Conservation (phyloP, 2,888 invertebrate genomes). For the Eristalis intricaria region DNA sequence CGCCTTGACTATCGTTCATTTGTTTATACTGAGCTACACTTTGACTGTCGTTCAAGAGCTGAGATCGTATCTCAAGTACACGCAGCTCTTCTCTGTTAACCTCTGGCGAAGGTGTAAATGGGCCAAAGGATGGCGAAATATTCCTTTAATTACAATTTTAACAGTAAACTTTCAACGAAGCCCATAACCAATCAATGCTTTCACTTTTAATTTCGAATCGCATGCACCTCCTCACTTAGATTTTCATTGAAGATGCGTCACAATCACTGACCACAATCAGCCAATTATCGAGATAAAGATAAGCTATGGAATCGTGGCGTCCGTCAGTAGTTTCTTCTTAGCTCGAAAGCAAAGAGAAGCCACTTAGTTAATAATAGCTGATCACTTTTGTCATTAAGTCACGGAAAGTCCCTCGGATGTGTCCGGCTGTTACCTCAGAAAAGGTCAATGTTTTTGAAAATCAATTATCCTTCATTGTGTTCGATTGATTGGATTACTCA, state of each 20-base stretch:
- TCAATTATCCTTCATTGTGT: not conserved
- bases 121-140: no score
- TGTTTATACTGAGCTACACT: no score
- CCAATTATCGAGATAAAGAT: not conserved
- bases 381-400: not conserved
- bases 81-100: no score
- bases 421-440: not conserved
- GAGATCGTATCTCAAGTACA: no score
- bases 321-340: not conserved
- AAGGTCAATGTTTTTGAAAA: slow-evolving; percentile 2
- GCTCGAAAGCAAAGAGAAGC: not conserved
- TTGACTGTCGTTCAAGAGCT: no score
- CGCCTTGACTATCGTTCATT: no score
- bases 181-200: not conserved
- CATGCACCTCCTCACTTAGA: not conserved
- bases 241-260: not conserved
- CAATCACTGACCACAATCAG: not conserved
- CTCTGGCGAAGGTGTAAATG: no score
- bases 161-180: no score
- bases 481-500: not conserved
- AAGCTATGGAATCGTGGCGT: not conserved
- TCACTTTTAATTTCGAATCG: not conserved
- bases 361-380: not conserved
- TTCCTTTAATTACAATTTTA: no score
- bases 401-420: not conserved